Base-by-base conservation (phyloP, 2,113 vertebrate genomes). In the Lucifuga dentata region DNA sequence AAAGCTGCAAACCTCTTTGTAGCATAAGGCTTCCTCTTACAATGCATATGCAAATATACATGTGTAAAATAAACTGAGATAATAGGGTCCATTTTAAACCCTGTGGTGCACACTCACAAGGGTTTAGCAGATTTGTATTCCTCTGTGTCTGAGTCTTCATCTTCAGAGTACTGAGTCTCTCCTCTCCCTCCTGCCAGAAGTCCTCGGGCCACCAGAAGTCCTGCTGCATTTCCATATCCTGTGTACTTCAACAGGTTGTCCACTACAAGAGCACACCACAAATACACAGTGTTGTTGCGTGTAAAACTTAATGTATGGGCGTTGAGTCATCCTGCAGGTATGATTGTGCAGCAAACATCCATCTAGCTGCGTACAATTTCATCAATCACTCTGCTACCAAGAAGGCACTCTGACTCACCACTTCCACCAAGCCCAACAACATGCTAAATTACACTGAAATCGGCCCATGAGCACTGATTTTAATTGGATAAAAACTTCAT, bases 201-300 rank as follows among this genome's bases (percentile, higher is more conserved):
- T 41, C 96, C 97, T 41, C 96, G 94, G 41, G 95, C 95, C 74
- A 95, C 95, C 78, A 99, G 87, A 48, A 98, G 90, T 60, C 98
- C 97, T 9, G 97, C 98, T 0, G 98, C 97, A 0, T 98, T 98
- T 10, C 98, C 98, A 29, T 99, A 99, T 35, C 98, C 98, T 0
- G 98, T 98, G 71, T 99, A 99, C 85, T 99, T 99, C 90, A 98
- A 84, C 84, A 99, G 91, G 86, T 94, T 98, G 78, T 98, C 96
- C 51, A 99, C 98, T 99, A 84, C 38, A 66, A 51, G 52, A 77
- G 7, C 10, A 76, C 58, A 59, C 3, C 45, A 67, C 39, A 64
- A 8, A 59, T 0, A 69, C 20, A 51, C 15, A 59, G 20, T 1
- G 3, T n/a, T 23, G 20, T 8, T 1, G 20, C 21, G 26, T 5